Evolutionary conservation across 2,113 vertebrate species (phyloP), one percentile per base, ranked within the genome.

Genomic region (Terrapene triunguis): DNA sequence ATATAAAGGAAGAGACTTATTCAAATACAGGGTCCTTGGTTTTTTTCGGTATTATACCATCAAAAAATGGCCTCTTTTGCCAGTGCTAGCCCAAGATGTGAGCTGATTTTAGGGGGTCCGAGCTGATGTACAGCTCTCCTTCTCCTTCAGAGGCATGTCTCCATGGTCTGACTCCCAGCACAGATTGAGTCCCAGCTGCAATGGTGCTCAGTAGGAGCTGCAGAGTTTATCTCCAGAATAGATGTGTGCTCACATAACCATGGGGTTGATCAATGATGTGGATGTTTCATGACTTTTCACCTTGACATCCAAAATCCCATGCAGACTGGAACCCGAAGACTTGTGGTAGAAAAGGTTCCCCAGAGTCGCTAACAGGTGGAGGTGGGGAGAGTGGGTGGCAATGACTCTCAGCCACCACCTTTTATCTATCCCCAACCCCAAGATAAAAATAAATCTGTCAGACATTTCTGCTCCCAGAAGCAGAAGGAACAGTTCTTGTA

Each of bases 61-160:
- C 62, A 65, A 62, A 35, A 29, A 35, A 65, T 65, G 32, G 62
- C 62, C 4, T 69, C 35, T 69, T 10, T 69, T 69, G 35, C 62
- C 35, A 69, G 62, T 69, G 35, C 6, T n/a, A 17, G 62, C 62
- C 32, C 32, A 69, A 65, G 14, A n/a, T 35, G 59, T 85, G 16
- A 24, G 54, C 38, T 80, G 38, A 69, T n/a, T 69, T n/a, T 7
- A 19, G 62, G 32, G 62, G 32, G 35, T 35, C 29, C 19, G 16
- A 69, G 1, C 1, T 10, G 22, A 1, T 47, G 72, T 91, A 38
- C 3, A 76, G 1, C 51, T 82, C 82, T 72, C 8, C 32, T 92
- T 94, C 93, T 85, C 51, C 24, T 72, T 91, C 29, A 35, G 44
- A 29, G 92, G 5, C 47, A 84, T 55, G 47, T 48, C 48, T 38